phyloP scores from a whole-genome alignment of 2,113 vertebrate species.

The Sclerurus mexicanus region DNA sequence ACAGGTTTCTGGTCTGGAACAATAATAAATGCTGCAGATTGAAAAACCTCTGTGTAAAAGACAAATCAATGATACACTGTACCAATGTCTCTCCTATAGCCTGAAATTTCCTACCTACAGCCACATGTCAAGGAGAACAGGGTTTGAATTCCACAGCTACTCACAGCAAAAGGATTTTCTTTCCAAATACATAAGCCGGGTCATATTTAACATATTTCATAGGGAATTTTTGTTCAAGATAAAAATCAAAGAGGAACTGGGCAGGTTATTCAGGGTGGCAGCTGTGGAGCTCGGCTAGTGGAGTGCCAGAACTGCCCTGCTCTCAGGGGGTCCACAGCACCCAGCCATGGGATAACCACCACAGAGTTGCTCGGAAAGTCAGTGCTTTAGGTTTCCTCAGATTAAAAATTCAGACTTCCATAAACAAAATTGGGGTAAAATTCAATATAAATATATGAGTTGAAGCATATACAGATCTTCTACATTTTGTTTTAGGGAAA shows the following conservation, averaged over 20 bases:
- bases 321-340: not conserved
- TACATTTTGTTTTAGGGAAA: slow-evolving; percentile 57
- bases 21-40: not conserved
- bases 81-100: not conserved
- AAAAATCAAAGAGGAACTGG: not conserved
- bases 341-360: not conserved
- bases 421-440: not conserved
- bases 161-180: not conserved
- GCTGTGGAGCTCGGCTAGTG: not conserved
- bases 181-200: not conserved
- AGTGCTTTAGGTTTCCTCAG: not conserved
- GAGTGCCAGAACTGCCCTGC: rapidly evolving
- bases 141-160: not conserved
- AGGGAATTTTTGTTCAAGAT: not conserved
- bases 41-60: not conserved
- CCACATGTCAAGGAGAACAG: rapidly evolving
- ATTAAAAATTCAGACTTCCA: not conserved
- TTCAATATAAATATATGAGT: not conserved
- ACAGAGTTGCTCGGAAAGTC: not conserved
- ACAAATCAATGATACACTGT: not conserved
- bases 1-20: not conserved
- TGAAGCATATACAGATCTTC: not conserved
- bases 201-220: not conserved
- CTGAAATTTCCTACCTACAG: not conserved
- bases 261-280: not conserved